Evolutionary conservation across 2,797 vertebrate genomes (phyloP).

Genomic region (Spinibarbus caldwelli): DNA sequence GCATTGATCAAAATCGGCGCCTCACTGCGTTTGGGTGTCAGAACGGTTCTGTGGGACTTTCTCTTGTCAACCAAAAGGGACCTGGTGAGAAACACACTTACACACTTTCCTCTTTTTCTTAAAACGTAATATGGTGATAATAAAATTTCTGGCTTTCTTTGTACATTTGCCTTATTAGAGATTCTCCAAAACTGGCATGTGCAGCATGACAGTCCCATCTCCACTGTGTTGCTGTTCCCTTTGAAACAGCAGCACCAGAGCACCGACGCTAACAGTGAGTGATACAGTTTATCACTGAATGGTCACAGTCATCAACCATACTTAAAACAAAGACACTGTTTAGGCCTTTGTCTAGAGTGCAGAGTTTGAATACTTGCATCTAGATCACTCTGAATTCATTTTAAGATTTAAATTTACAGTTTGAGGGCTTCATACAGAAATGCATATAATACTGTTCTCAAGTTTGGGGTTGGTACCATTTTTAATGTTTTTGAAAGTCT

Average conservation of each 20-base stretch:
- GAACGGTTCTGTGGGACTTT: constrained; percentile 85
- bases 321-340: neutral
- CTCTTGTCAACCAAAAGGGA: constrained; percentile 83
- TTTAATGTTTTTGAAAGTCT: neutral
- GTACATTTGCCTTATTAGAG: constrained; percentile 64
- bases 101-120: neutral
- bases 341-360: neutral
- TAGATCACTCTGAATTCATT: neutral
- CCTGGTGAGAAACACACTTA: constrained; percentile 72
- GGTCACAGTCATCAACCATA: too few relatives aligned
- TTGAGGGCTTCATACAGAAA: neutral
- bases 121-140: neutral
- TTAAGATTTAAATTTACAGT: neutral
- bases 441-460: neutral
- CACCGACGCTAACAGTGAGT: constrained; percentile 59
- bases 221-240: constrained; percentile 84
- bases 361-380: neutral
- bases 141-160: neutral
- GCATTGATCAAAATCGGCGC: constrained; percentile 69
- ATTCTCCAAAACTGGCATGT: constrained; percentile 86
- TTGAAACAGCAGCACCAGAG: constrained; percentile 46
- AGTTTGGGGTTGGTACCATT: neutral
- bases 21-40: constrained; percentile 89
- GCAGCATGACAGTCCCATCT: constrained; percentile 89
- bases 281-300: neutral